These are phyloP conservation scores for Trichomycterus rosablanca DNA, from an alignment of 2,113 vertebrate genomes.

Conservation along the genomic window DNA sequence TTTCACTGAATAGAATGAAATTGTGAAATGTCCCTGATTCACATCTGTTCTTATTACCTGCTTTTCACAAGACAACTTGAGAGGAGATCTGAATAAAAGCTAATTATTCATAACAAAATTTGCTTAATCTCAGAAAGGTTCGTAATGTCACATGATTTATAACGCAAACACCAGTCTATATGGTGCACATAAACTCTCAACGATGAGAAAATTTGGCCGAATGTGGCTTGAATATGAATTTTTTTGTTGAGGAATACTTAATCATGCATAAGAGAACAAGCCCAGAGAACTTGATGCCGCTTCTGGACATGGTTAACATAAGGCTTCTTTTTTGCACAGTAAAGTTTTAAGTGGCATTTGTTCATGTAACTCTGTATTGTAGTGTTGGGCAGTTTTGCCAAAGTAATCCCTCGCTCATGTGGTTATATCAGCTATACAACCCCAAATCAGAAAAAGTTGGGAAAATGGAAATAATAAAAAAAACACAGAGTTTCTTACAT, in stretches of 20 bases:
- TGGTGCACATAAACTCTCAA: not conserved
- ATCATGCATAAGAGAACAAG: constrained; percentile 11
- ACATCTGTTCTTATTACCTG: constrained; percentile 46
- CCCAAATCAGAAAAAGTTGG: no score
- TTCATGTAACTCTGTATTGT: no score
- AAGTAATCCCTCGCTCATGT: no score
- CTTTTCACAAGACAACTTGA: constrained; percentile 11
- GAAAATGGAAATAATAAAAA: no score
- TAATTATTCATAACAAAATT: constrained; percentile 28
- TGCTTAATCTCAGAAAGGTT: constrained; percentile 21
- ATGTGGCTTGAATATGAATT: constrained; percentile 14
- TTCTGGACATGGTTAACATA: no score
- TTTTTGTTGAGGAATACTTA: constrained; percentile 1
- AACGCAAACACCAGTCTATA: constrained; percentile 9
- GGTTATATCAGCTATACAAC: no score
- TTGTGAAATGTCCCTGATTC: constrained; percentile 37
- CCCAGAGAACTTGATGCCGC: no score
- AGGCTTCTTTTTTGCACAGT: no score
- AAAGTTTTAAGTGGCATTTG: no score
- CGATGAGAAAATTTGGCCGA: not conserved
- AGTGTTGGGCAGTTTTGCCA: no score
- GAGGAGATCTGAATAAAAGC: constrained; percentile 27
- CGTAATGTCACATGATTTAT: constrained; percentile 26
- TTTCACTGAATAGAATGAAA: constrained; percentile 44
- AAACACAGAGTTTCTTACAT: no score